These are phyloP conservation scores for Mohoua ochrocephala DNA, from an alignment of 2,113 vertebrate genomes.

Conservation along the genomic window DNA sequence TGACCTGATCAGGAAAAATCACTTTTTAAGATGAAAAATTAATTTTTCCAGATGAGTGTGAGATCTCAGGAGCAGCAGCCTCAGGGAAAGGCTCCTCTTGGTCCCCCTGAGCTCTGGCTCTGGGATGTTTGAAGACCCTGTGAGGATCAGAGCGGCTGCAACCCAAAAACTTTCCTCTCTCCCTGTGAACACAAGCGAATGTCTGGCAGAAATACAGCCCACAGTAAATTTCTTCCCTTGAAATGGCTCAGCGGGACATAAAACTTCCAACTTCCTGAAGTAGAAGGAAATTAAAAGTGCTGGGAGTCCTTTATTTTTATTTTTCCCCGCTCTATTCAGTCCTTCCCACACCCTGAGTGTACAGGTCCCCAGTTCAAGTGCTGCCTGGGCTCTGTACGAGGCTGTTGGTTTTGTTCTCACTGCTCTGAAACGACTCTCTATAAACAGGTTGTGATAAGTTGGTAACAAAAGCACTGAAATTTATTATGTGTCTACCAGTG, in stretches of 20 bases:
- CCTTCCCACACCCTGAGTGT: background rate
- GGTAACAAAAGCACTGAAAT: constrained; percentile 49
- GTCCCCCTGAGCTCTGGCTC: background rate
- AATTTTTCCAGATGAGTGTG: background rate
- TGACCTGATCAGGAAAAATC: background rate
- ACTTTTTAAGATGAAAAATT: background rate
- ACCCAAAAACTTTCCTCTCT: background rate
- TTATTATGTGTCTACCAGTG: constrained; percentile 5
- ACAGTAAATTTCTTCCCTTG: background rate
- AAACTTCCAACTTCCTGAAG: background rate
- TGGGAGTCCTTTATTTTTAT: background rate
- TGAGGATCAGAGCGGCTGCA: background rate
- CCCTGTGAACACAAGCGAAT: background rate
- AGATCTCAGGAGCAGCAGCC: background rate
- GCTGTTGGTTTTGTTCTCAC: constrained; percentile 12
- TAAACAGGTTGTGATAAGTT: constrained; percentile 36
- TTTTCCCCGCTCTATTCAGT: background rate
- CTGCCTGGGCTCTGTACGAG: constrained; percentile 3
- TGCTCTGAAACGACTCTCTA: background rate
- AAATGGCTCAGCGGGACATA: background rate
- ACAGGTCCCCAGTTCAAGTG: background rate
- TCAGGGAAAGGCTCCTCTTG: background rate
- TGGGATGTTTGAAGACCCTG: fast-evolving
- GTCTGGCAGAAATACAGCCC: background rate
- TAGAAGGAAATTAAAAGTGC: background rate